A percentile compares a stretch with the other conserved stretches of the same genome.
phyloP scores from a whole-genome alignment of 2,113 vertebrate genomes.

The Myotis lucifugus region DNA sequence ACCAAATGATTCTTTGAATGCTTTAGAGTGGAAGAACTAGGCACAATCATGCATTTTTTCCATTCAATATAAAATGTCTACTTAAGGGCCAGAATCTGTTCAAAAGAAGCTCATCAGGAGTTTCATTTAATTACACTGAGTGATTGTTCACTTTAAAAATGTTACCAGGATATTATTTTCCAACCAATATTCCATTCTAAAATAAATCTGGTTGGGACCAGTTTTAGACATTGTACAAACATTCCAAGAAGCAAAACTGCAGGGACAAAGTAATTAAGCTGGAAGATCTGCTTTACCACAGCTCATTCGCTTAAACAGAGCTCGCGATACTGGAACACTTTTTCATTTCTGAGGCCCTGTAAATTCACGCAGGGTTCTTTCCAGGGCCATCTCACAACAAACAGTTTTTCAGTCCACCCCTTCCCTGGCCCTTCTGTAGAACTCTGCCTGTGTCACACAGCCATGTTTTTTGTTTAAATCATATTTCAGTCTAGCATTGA shows the following conservation, averaged over 20 bases:
- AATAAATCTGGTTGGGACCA: not conserved
- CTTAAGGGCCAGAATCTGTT: not conserved
- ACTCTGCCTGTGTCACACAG: not conserved
- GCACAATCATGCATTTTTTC: not conserved
- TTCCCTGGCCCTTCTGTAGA: not conserved
- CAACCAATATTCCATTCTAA: not conserved
- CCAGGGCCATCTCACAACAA: not conserved
- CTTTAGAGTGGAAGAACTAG: not conserved
- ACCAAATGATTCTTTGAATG: not conserved
- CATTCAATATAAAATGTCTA: not conserved
- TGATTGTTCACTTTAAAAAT: not conserved
- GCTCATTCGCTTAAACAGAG: not conserved
- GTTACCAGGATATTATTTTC: not conserved
- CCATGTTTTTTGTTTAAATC: not conserved
- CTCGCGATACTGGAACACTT: fast-evolving
- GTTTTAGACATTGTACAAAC: not conserved
- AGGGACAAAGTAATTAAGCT: not conserved
- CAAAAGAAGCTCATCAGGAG: not conserved
- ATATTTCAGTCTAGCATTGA: not conserved
- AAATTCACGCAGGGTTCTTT: not conserved
- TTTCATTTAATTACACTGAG: not conserved
- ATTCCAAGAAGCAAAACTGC: not conserved
- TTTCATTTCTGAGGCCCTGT: not conserved
- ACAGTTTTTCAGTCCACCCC: not conserved
- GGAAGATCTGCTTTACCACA: not conserved